Evolutionary conservation across 2,113 vertebrate species (phyloP).

Genomic region (Trochalopteron elliotii): DNA sequence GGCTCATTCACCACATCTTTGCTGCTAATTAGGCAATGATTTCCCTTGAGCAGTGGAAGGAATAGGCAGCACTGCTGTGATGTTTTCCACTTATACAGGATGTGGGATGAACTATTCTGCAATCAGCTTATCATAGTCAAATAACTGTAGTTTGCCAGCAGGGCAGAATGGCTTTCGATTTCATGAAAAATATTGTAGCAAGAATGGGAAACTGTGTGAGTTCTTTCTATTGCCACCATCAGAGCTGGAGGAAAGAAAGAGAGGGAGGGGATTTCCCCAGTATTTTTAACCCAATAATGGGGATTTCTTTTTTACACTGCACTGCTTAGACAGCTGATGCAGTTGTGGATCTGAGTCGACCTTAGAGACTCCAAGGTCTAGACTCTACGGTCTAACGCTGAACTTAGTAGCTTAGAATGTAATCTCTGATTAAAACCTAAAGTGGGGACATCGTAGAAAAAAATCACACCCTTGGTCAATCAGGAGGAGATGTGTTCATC

Average conservation of each 20-base stretch:
- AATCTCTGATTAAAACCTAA: background rate
- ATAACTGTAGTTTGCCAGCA: conserved; percentile 25
- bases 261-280: conserved; percentile 36
- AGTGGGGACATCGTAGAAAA: background rate
- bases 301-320: conserved; percentile 10
- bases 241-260: background rate
- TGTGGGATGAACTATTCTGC: conserved; percentile 52
- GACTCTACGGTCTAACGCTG: background rate
- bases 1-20: conserved; percentile 11
- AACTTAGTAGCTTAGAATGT: background rate
- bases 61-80: conserved; percentile 1
- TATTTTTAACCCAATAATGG: conserved; percentile 8
- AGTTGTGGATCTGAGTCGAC: background rate
- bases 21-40: background rate
- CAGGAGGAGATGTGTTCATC: background rate
- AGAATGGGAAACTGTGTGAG: conserved; percentile 31
- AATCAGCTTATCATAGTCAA: conserved; percentile 28
- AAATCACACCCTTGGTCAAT: background rate
- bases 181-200: conserved; percentile 51
- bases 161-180: conserved; percentile 51
- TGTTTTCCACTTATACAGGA: conserved; percentile 64
- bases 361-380: background rate
- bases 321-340: background rate
- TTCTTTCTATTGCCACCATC: conserved; percentile 26
- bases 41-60: conserved; percentile 55